Base-by-base conservation (phyloP, 2,888 invertebrate genomes). In the Tillus elongatus region DNA sequence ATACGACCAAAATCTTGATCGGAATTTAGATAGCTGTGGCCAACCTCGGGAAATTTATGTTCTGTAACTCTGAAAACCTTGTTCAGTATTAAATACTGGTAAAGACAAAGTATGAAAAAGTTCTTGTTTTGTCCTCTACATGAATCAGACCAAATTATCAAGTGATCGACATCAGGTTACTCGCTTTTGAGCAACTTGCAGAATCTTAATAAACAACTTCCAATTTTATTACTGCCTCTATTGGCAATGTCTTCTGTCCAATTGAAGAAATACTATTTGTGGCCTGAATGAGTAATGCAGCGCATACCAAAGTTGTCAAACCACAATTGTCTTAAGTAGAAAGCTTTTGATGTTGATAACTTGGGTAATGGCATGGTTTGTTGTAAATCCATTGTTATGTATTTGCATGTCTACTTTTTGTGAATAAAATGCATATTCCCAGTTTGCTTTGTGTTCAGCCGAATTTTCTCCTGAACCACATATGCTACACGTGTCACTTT, bases 11-110 rank as follows among this genome's bases (percentile, higher is more conserved):
- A 56, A 47, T 58, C 51, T 39, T 56, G 16, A 36, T 57, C 57
- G 12, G 52, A 55, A 42, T 59, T 58, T 27, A 58, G 40, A 45
- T 54, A 58, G 3, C 47, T 50, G 43, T 55, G 52, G 11, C 54
- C 56, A 15, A 54, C 54, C 40, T 52, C 55, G 3, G 57, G 56
- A 45, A 56, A 57, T 45, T 59, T 57, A 40, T 58, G 53, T 28
- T 57, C 53, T 13, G 54, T 53, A 8, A 41, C 36, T 40, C 54
- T 47, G 40, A 52, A 56, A 30, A 43, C 38, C 26, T 49, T 47
- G 44, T 50, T 55, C 26, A 47, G 32, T 8, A 19, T 19, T 19
- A 19, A 19, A 19, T 19, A 19, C n/a, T 19, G 6, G n/a, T 19
- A 19, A 19, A 19, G 24, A 6, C 24, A 6, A 19, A 19, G 24